phyloP scores from a whole-genome alignment of 1,140 invertebrate species.

The Hycleus phaleratus region DNA sequence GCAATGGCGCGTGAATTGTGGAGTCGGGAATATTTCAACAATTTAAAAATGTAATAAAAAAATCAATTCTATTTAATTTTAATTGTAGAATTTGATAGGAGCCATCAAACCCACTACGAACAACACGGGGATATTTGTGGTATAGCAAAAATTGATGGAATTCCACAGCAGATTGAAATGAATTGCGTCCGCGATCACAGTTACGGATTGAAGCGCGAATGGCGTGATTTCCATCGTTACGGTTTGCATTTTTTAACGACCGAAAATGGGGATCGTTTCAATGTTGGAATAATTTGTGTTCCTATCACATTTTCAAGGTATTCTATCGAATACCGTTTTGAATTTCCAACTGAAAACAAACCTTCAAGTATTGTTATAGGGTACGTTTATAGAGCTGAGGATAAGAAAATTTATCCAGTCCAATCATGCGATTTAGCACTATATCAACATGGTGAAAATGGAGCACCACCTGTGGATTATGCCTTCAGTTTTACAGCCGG shows the following conservation, averaged over 20 bases:
- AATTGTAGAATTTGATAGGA: slow-evolving; percentile 39
- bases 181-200: slow-evolving; percentile 54
- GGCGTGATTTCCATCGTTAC: slow-evolving; percentile 61
- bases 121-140: slow-evolving; percentile 55
- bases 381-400: slow-evolving; percentile 51
- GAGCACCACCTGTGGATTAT: slow-evolving; percentile 54
- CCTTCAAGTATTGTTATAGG: slow-evolving; percentile 56
- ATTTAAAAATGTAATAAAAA: slow-evolving; percentile 48
- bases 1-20: slow-evolving; percentile 57
- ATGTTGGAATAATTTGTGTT: slow-evolving; percentile 56
- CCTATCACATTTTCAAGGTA: slow-evolving; percentile 54
- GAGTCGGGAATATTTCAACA: slow-evolving; percentile 57
- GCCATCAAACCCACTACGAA: slow-evolving; percentile 68
- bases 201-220: slow-evolving; percentile 50
- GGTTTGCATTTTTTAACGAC: slow-evolving; percentile 57
- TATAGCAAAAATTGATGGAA: slow-evolving; percentile 45
- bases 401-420: slow-evolving; percentile 48
- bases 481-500: slow-evolving; percentile 54
- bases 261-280: slow-evolving; percentile 57
- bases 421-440: slow-evolving; percentile 51
- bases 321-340: slow-evolving; percentile 22
- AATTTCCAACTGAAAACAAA: slow-evolving; percentile 9
- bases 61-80: too few species aligned
- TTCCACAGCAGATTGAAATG: slow-evolving; percentile 42
- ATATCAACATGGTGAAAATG: slow-evolving; percentile 56